Evolutionary conservation across 2,888 invertebrate genomes (phyloP).

Genomic region (Drosophila tripunctata): DNA sequence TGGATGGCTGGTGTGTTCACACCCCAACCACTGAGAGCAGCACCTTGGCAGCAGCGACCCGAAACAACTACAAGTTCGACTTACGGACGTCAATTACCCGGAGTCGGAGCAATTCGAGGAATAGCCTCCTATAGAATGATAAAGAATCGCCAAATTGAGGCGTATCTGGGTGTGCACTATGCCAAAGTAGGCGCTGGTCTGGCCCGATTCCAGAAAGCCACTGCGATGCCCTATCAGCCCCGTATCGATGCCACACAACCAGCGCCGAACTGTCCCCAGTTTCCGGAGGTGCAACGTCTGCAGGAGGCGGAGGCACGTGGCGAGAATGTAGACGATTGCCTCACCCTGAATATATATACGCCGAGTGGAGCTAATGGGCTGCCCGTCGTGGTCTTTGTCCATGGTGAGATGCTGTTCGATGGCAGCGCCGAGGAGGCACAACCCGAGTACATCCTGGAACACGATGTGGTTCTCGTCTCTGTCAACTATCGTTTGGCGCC

Average conservation of each 20-base stretch:
- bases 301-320: slow-evolving; percentile 64
- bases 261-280: slow-evolving; percentile 78
- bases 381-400: slow-evolving; percentile 84
- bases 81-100: slow-evolving; percentile 65
- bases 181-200: slow-evolving; percentile 74
- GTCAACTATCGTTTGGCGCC: slow-evolving; percentile 85
- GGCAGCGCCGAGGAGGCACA: slow-evolving; percentile 83
- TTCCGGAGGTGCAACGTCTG: slow-evolving; percentile 73
- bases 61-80: not conserved
- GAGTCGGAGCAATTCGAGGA: slow-evolving; percentile 75
- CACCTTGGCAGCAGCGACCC: slow-evolving; percentile 37
- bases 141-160: slow-evolving; percentile 70
- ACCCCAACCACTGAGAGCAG: slow-evolving; percentile 39
- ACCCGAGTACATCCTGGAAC: slow-evolving; percentile 84
- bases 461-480: slow-evolving; percentile 85
- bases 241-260: slow-evolving; percentile 72
- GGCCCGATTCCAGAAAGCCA: slow-evolving; percentile 79
- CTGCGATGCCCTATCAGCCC: slow-evolving; percentile 26
- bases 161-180: slow-evolving; percentile 80
- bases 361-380: slow-evolving; percentile 67
- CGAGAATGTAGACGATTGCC: slow-evolving; percentile 81
- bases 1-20: slow-evolving; percentile 31
- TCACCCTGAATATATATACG: slow-evolving; percentile 79
- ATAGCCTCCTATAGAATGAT: slow-evolving; percentile 62
- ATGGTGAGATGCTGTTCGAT: slow-evolving; percentile 84